Evolutionary conservation across 64 coral and sea anemone species (phyloP), one percentile per base, ranked within the genome.

Genomic region (Acropora tenuis): DNA sequence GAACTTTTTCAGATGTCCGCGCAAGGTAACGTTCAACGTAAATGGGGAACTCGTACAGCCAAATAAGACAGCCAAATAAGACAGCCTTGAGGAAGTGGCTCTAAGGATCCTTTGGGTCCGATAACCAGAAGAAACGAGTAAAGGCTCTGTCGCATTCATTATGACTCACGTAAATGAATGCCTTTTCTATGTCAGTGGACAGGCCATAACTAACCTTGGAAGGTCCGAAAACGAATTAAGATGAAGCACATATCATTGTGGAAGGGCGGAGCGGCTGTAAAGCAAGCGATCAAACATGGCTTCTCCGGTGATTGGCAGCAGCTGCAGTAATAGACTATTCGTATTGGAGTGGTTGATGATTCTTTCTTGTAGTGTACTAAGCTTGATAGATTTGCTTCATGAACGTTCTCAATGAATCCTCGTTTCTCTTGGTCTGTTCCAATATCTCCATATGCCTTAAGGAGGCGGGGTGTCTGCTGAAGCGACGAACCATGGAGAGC

Each of bases 371-470:
- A 77, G 69, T 87, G 82, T 69, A 50, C 47, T 84, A 47, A 85
- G 47, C 18, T 86, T 47, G 82, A 45, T 44, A 80, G 66, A 71
- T 82, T 52, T 1, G 6, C 71, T 55, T 55, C 52, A 55, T 55
- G 4, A 50, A 91, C 89, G 48, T 83, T 84, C 89, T 91, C 80
- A 13, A 91, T 91, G 47, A 91, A 91, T 8, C 89, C 79, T 75
- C 89, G 40, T 30, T 44, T 50, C 48, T 84, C 80, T 57, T 91
- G 80, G 44, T 91, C 89, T 4, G 52, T 9, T 11, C 83, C 75
- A 50, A 91, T 91, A 0, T 91, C 89, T 48, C 50, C 19, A 20
- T 91, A 84, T 74, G 30, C 53, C 13, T 75, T 83, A 15, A 84
- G 78, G 40, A 84, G 15, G 4, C 84, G 65, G 49, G 78, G 89